A percentile compares a stretch with the other conserved stretches of the same genome.
Evolutionary conservation across 2,113 vertebrate genomes (phyloP).

Genomic region (Oryzias celebensis): DNA sequence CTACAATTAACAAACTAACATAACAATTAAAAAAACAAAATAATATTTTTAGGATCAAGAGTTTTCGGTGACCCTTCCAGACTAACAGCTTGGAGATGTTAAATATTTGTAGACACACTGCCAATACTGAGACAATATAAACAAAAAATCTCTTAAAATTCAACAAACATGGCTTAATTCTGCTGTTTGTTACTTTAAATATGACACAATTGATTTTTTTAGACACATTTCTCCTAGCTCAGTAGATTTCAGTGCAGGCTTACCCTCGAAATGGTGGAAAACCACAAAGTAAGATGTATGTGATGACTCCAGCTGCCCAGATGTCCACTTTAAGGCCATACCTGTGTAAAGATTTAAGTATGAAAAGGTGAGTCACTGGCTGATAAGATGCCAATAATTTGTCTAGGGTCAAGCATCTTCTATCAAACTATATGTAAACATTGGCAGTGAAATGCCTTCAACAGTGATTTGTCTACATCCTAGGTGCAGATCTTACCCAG

Average conservation of each 20-base stretch:
- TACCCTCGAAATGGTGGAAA: constrained; percentile 98
- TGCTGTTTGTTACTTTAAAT: too few species aligned
- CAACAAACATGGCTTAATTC: too few species aligned
- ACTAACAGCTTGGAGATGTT: too few species aligned
- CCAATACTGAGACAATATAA: too few species aligned
- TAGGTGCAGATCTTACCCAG: constrained; percentile 79
- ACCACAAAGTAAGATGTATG: constrained; percentile 96
- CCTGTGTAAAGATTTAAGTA: constrained; percentile 64
- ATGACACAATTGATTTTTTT: background rate
- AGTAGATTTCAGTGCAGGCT: constrained; percentile 24
- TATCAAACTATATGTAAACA: too few species aligned
- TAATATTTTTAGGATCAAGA: too few species aligned
- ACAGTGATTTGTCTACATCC: background rate
- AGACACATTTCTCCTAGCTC: background rate
- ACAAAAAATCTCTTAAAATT: too few species aligned
- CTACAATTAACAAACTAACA: too few species aligned
- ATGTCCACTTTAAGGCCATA: constrained; percentile 99
- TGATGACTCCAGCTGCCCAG: constrained; percentile 98
- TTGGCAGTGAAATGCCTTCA: background rate
- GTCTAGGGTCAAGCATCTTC: too few species aligned
- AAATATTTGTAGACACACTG: too few species aligned
- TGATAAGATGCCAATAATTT: background rate
- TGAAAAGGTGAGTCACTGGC: background rate
- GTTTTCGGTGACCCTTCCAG: too few species aligned
- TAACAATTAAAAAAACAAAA: too few species aligned